phyloP scores from a whole-genome alignment of 2,113 vertebrate genomes.

The Hypocryptadius cinnamomeus region DNA sequence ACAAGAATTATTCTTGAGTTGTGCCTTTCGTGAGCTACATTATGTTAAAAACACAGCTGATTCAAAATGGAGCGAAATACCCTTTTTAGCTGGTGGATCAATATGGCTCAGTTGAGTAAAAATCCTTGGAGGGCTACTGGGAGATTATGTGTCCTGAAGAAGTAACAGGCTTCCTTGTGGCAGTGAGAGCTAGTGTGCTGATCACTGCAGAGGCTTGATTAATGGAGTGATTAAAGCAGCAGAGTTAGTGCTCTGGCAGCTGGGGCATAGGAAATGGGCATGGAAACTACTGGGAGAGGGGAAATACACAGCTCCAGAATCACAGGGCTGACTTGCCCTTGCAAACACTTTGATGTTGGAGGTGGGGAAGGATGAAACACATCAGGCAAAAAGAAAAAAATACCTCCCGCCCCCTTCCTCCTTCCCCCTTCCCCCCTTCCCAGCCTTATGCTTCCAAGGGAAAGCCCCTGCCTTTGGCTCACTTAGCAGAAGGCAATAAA shows the following conservation, averaged over 20 bases:
- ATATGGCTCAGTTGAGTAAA: slow-evolving; percentile 15
- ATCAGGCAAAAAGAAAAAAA: slow-evolving; percentile 52
- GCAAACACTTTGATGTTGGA: slow-evolving; percentile 61
- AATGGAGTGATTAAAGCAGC: slow-evolving; percentile 61
- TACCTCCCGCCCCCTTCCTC: not conserved
- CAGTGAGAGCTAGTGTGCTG: slow-evolving; percentile 28
- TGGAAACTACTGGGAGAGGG: slow-evolving; percentile 51
- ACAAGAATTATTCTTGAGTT: not conserved
- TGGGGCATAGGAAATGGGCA: slow-evolving; percentile 63
- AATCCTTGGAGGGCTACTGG: slow-evolving; percentile 32
- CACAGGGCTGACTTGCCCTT: slow-evolving; percentile 41
- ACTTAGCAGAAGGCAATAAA: slow-evolving; percentile 58
- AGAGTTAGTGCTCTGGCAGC: slow-evolving; percentile 56
- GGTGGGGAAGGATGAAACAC: slow-evolving; percentile 65
- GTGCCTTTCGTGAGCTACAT: not conserved
- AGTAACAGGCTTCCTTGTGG: slow-evolving; percentile 60
- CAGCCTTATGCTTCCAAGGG: slow-evolving; percentile 9
- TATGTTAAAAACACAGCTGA: slow-evolving; percentile 2
- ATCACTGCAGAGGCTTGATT: slow-evolving; percentile 54
- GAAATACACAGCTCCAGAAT: slow-evolving; percentile 57
- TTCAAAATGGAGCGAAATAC: slow-evolving; percentile 16
- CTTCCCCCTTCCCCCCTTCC: not conserved
- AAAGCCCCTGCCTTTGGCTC: slow-evolving; percentile 48
- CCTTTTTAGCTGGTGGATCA: slow-evolving; percentile 22
- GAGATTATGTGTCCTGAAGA: slow-evolving; percentile 62